Percentiles rank a stretch among this genome's conserved stretches.
These are phyloP conservation scores for Eubucco bourcierii DNA, from an alignment of 2,113 vertebrate species.

Conservation along the genomic window DNA sequence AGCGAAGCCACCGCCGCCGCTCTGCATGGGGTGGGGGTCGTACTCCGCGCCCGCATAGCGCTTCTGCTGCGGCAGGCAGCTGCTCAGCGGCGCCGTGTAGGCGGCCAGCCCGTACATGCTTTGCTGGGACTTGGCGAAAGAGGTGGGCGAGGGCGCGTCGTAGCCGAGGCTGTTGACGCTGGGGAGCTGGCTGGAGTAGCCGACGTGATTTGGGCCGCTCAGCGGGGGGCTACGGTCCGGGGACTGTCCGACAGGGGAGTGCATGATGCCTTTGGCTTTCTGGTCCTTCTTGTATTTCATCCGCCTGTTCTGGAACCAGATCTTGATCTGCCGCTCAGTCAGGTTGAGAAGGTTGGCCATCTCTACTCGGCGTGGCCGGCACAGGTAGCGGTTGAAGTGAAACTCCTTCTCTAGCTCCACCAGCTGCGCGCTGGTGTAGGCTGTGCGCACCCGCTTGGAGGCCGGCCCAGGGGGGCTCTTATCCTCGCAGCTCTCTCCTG, in stretches of 20 bases:
- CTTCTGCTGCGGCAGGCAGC: slow-evolving; percentile 97
- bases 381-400: slow-evolving; percentile 97
- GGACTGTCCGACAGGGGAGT: slow-evolving; percentile 95
- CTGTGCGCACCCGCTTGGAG: slow-evolving; percentile 95
- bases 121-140: slow-evolving; percentile 97
- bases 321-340: slow-evolving; percentile 98
- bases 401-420: slow-evolving; percentile 99
- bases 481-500: slow-evolving; percentile 95
- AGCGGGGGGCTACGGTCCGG: slow-evolving; percentile 95
- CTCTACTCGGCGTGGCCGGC: slow-evolving; percentile 94
- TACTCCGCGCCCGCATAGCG: slow-evolving; percentile 94
- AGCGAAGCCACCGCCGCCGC: slow-evolving; percentile 91
- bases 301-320: slow-evolving; percentile 99
- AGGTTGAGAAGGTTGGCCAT: slow-evolving; percentile 98
- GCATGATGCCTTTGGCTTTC: slow-evolving; percentile 98
- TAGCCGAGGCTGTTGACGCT: slow-evolving; percentile 89
- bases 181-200: slow-evolving; percentile 93
- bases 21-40: slow-evolving; percentile 95
- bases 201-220: slow-evolving; percentile 90
- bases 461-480: slow-evolving; percentile 96
- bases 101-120: slow-evolving; percentile 98
- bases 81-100: slow-evolving; percentile 96
- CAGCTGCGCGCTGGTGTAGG: slow-evolving; percentile 96
- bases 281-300: slow-evolving; percentile 99
- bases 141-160: slow-evolving; percentile 94